Evolutionary conservation across 1,140 invertebrate genomes (phyloP), one percentile per base, ranked within the genome.

Genomic region (Drosophila ficusphila): DNA sequence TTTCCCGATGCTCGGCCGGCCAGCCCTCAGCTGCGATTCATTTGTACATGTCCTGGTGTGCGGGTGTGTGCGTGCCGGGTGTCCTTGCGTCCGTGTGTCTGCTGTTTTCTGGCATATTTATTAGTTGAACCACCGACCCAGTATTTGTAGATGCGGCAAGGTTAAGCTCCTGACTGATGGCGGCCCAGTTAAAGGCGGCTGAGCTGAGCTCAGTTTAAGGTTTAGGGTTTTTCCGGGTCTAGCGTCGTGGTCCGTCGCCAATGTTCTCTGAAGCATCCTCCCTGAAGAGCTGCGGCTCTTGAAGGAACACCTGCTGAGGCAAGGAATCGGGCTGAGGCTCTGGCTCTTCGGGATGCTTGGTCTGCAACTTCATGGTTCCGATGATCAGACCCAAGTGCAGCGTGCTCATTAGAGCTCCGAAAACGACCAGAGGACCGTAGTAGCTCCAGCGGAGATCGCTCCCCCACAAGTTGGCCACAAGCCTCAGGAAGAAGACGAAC

Each of bases 1-100:
- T 82, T 88, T 89, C 48, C 64, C 64, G 39, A 23, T 33, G 47
- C 56, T 23, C 23, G 68, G 19, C 36, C 21, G 27, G 76, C 36
- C 21, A 31, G 76, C 71, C 81, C 73, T 86, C 72, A 77, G 81
- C 81, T 88, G 81, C 81, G 81, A 86, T 86, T 86, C 81, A 86
- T 86, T 86, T 86, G 73, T 81, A 72, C 52, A 76, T 72, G 76
- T 65, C 70, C 48, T 57, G 51, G 27, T 25, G 33, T 34, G 29
- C 46, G n/a, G 5, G 51, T 52, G 25, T 58, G 57, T 56, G 51
- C 52, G 64, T 62, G 56, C 31, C 56, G 31, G 25, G 67, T 69
- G 31, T 46, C 51, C 36, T 12, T 47, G 71, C 39, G 60, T 52
- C 51, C 36, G 18, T 47, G 71, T 46, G 60, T 52, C 51, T 56